Evolutionary conservation across 2,888 invertebrate species (phyloP).

Genomic region (Invenusta paracnida): DNA sequence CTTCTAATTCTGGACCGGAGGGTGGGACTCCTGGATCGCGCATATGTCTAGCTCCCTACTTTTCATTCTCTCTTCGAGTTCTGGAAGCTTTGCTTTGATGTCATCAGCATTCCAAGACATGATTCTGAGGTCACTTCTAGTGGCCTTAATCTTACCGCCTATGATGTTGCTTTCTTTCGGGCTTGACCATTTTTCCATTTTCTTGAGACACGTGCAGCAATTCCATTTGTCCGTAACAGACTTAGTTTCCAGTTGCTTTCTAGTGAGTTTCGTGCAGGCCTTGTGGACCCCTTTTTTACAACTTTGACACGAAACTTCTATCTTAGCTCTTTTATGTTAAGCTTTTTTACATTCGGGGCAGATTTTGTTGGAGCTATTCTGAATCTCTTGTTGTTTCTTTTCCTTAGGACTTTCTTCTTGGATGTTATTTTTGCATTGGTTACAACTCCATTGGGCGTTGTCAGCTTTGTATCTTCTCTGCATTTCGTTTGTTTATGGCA

Average conservation of each 20-base stretch:
- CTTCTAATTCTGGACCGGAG: too few species aligned
- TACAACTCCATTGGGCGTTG: background rate
- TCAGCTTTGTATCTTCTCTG: background rate
- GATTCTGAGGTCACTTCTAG: background rate
- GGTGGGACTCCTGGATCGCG: background rate
- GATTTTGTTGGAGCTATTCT: background rate
- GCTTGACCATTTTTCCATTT: background rate
- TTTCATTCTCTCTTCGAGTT: background rate
- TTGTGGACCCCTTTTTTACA: conserved; percentile 11
- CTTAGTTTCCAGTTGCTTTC: background rate
- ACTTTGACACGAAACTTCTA: background rate
- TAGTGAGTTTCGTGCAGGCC: background rate
- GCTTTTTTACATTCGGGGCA: background rate
- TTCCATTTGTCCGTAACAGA: background rate
- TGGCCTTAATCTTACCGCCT: background rate
- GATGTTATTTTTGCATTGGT: background rate
- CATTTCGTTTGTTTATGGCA: background rate
- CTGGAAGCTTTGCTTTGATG: background rate
- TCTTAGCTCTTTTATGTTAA: background rate
- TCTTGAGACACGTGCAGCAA: background rate
- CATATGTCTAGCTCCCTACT: background rate
- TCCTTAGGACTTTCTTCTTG: background rate
- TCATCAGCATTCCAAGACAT: conserved; percentile 10
- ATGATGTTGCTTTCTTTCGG: background rate
- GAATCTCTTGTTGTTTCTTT: background rate